Evolutionary conservation across 2,888 invertebrate genomes (phyloP).

Genomic region (Acleris holmiana): DNA sequence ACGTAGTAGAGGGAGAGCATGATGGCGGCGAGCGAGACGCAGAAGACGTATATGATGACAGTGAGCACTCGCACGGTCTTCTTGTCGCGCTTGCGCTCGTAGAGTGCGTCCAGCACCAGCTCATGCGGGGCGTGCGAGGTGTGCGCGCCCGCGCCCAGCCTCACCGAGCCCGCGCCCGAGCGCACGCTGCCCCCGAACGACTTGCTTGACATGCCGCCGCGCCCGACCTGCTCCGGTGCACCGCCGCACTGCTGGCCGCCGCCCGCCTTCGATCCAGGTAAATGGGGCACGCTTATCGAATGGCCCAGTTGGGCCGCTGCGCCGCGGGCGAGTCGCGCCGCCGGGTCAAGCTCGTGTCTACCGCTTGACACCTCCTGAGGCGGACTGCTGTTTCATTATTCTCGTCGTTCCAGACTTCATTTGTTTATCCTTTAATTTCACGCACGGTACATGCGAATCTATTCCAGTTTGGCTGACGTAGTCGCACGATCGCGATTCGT

Average conservation of each 20-base stretch:
- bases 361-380: constrained; percentile 77
- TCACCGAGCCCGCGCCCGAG: constrained; percentile 74
- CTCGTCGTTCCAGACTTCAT: constrained; percentile 74
- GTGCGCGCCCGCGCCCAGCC: constrained; percentile 59
- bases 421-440: constrained; percentile 84
- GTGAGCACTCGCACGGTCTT: constrained; percentile 96
- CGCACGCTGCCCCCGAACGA: constrained; percentile 83
- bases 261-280: constrained; percentile 61
- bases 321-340: constrained; percentile 60
- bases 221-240: constrained; percentile 57
- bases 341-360: constrained; percentile 79
- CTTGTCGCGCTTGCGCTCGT: constrained; percentile 93
- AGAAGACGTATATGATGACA: constrained; percentile 96
- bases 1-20: constrained; percentile 97
- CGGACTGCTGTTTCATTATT: constrained; percentile 79
- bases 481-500: constrained; percentile 69
- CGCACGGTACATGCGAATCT: constrained; percentile 72
- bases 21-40: constrained; percentile 96
- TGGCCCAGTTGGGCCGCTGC: constrained; percentile 73
- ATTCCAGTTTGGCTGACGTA: constrained; percentile 80
- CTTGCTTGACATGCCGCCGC: constrained; percentile 81
- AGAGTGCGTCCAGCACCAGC: constrained; percentile 89
- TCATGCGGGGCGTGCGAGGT: constrained; percentile 70
- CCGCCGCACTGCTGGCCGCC: constrained; percentile 49
- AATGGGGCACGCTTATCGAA: constrained; percentile 80